phyloP scores from a whole-genome alignment of 2,888 invertebrate species.

The Drosophila recens region DNA sequence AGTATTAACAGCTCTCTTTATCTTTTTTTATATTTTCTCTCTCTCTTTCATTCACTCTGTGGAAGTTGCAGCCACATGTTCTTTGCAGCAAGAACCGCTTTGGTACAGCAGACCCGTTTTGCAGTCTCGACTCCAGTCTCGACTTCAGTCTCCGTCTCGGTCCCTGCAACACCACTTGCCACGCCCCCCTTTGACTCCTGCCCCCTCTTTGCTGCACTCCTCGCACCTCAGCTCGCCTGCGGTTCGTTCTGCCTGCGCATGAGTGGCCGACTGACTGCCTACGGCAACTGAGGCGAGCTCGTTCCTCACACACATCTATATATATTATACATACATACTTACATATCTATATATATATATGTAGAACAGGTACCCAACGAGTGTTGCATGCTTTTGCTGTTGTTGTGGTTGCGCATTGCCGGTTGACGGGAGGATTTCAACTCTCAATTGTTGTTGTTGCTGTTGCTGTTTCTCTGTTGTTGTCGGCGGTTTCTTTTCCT shows the following conservation, averaged over 20 bases:
- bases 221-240: conserved; percentile 27
- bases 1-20: neutral
- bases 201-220: neutral
- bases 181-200: neutral
- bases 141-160: neutral
- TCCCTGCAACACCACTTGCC: conserved; percentile 2
- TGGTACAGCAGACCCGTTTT: conserved; percentile 16
- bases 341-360: conserved; percentile 7
- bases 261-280: conserved; percentile 59
- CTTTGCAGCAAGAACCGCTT: conserved; percentile 24
- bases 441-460: conserved; percentile 13
- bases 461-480: conserved; percentile 8
- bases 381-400: conserved; percentile 24
- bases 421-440: conserved; percentile 31
- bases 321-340: neutral
- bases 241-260: conserved; percentile 61
- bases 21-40: neutral
- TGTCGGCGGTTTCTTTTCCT: conserved; percentile 23
- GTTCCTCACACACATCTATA: conserved; percentile 6
- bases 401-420: conserved; percentile 28
- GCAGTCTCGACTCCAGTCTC: conserved; percentile 2
- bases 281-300: conserved; percentile 29
- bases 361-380: conserved; percentile 48
- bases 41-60: neutral
- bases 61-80: conserved; percentile 26